These are phyloP conservation scores for Heptranchias perlo DNA, from an alignment of 2,113 vertebrate genomes.

Conservation along the genomic window DNA sequence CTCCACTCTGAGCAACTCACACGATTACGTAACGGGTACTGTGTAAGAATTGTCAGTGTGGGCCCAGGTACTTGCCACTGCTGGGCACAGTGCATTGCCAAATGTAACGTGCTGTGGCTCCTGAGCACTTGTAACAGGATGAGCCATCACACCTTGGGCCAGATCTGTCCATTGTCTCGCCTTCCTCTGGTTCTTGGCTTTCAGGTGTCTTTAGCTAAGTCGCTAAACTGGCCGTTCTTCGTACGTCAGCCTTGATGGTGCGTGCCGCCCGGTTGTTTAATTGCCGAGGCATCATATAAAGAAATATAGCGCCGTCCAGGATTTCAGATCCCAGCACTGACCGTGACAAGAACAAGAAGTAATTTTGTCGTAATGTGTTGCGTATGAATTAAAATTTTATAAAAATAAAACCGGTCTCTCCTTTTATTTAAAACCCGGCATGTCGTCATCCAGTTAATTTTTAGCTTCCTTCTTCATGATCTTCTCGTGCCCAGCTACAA, in stretches of 20 bases:
- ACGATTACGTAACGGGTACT: background rate
- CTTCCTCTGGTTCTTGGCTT: background rate
- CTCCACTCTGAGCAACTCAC: background rate
- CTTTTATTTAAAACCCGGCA: background rate
- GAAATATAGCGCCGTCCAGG: background rate
- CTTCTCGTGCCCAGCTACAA: conserved; percentile 51
- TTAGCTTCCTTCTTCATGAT: conserved; percentile 43
- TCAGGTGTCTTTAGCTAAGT: background rate
- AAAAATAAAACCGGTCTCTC: background rate
- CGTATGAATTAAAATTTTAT: background rate
- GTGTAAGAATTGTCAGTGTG: background rate
- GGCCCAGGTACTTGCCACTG: background rate
- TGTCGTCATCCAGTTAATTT: conserved; percentile 22
- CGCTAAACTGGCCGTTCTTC: background rate
- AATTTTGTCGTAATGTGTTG: background rate
- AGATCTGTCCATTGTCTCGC: background rate
- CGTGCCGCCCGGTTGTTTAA: background rate
- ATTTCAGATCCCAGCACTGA: background rate
- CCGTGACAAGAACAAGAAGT: background rate
- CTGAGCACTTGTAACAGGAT: background rate
- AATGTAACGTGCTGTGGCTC: background rate
- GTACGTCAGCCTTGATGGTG: background rate
- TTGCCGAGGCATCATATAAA: background rate
- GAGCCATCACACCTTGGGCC: background rate
- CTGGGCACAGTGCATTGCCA: background rate